Percentiles rank a stretch among this genome's conserved stretches.
Conservation (phyloP, 2,113 vertebrate genomes). For the Brachionichthys hirsutus region DNA sequence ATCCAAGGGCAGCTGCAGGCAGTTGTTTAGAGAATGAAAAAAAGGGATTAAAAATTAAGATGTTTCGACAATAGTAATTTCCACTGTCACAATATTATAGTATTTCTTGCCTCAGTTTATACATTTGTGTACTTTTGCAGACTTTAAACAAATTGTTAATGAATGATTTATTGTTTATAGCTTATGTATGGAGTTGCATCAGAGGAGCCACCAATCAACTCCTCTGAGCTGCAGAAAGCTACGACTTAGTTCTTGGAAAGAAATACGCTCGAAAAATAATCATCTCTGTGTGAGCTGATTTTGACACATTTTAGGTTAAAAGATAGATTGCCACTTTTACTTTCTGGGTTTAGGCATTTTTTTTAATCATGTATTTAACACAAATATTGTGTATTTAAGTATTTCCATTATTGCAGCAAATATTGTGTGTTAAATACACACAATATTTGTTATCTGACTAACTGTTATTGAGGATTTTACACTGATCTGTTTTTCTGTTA, state of each 20-base stretch:
- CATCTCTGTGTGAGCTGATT: too few species aligned
- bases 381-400: not conserved
- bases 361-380: constrained; percentile 18
- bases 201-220: constrained; percentile 29
- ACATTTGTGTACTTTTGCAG: constrained; percentile 27
- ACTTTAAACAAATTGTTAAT: constrained; percentile 15
- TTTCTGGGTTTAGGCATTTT: constrained; percentile 24
- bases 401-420: too few species aligned
- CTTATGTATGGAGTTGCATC: constrained; percentile 29
- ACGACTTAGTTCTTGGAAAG: too few species aligned
- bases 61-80: not conserved
- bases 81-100: constrained; percentile 27
- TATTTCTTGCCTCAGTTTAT: constrained; percentile 26
- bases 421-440: too few species aligned
- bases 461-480: constrained; percentile 2
- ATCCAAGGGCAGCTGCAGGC: too few species aligned
- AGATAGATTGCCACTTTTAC: constrained; percentile 9
- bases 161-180: constrained; percentile 17
- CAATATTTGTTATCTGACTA: not conserved
- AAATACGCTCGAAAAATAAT: too few species aligned
- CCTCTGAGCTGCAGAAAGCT: constrained; percentile 1
- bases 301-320: too few species aligned
- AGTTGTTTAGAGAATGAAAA: too few species aligned
- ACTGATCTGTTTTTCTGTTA: not conserved
- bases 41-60: too few species aligned